Base-by-base conservation (phyloP, 2,888 invertebrate genomes). In the Cetonia aurata region DNA sequence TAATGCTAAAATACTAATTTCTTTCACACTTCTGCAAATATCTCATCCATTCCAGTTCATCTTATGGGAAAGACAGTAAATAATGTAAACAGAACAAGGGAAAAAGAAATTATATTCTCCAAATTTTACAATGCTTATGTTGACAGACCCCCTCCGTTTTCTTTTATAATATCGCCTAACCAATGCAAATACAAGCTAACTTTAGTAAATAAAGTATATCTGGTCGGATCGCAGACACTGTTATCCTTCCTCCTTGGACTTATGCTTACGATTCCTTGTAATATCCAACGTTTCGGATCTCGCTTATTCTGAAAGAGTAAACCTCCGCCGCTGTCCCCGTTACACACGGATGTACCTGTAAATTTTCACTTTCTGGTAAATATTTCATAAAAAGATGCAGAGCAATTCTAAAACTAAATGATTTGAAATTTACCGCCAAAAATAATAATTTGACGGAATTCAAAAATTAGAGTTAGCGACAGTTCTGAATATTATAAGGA, bases 271-370 rank as follows among this genome's bases (percentile, higher is more conserved):
- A 87, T 77, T 6, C 87, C 87, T 77, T 86, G 80, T 3, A 86
- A 74, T 12, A 81, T 76, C 80, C 80, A 81, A 74, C 72, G 73
- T 0, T 72, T 73, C 4, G 50, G n/a, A 46, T 77, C 71, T 37
- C 84, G 84, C 41, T 83, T 74, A 1, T 81, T 82, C 19, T 84
- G 83, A 46, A 89, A 81, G 0, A 86, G 83, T 0, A 90, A 81
- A 15, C 90, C 91, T 13, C 90, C 89, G 0, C 90, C 90, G 72
- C 90, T 90, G 76, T 90, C 90, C 0, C 90, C 90, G 77, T 90
- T 90, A 52, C 89, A 88, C 19, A 89, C 89, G 48, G 88, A 87
- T 8, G 86, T 85, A 12, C 86, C 88, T 88, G 77, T 25, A 33
- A 17, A 55, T 55, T 56, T 56, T 41, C 53, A 1, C 1, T 9